Base-by-base conservation (phyloP, 1,140 invertebrate species). In the Dufourea novaeangliae region DNA sequence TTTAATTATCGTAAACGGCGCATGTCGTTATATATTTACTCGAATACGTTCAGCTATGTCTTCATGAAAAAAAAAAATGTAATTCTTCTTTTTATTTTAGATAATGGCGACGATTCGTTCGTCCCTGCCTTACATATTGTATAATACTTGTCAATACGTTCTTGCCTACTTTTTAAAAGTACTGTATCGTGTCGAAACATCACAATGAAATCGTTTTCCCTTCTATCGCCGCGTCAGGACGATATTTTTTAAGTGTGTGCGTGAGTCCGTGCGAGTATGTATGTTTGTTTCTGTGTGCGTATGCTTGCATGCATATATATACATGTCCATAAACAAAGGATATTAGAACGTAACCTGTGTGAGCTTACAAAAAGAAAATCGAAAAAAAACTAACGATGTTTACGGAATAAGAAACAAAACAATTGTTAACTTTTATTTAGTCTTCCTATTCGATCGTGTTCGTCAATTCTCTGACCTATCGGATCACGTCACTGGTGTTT, bases 231-330 rank as follows among this genome's bases (percentile, higher is more conserved):
- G 27, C 50, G 72, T 46, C 52, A 61, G 68, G 69, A 64, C 39
- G 34, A 41, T 74, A 70, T 78, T 70, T 79, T 50, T 75, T 79
- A 64, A 57, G 46, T 73, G 67, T 74, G 75, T 64, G 63, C 27
- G 34, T 66, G 41, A 14, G 79, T 22, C 34, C 46, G 71, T 63
- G 29, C 25, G 27, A 10, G 14, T 54, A 56, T 67, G 44, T 46
- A 17, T 79, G 52, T 46, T 37, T 37, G 41, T 73, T 69, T 73
- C 14, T 54, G 64, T 75, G 20, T 57, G 27, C 70, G 67, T 41
- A 44, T 84, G 80, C 71, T 83, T 71, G 56, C 39, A 64, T 63
- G 62, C 67, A 41, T n/a, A 62, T 41, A 25, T 39, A 25, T 25
- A 22, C 10, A 71, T 75, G 44, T 79, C 27, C 25, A 44, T 56